Percentiles rank a stretch among this genome's conserved stretches.
phyloP scores from a whole-genome alignment of 2,797 vertebrate species.

The Enoplosus armatus region DNA sequence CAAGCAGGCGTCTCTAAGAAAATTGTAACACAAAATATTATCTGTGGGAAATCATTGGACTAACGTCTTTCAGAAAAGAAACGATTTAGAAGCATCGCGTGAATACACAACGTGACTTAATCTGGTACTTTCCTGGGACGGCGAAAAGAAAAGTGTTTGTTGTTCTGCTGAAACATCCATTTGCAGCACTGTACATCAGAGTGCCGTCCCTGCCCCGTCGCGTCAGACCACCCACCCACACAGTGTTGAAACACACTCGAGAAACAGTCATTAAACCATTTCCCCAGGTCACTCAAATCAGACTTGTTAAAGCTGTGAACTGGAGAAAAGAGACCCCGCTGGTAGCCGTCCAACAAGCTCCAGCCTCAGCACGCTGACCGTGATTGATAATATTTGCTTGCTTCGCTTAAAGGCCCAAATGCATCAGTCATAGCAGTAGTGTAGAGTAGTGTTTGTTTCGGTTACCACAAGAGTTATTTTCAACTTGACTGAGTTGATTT shows the following conservation, averaged over 20 bases:
- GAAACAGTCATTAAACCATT: slow-evolving; percentile 84
- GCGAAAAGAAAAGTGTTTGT: slow-evolving; percentile 81
- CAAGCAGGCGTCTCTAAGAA: not conserved
- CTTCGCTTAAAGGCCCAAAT: slow-evolving; percentile 19
- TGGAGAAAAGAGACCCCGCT: slow-evolving; percentile 67
- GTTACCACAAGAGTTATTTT: not conserved
- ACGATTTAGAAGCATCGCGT: slow-evolving; percentile 65
- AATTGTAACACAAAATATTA: slow-evolving; percentile 44
- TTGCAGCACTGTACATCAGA: slow-evolving; percentile 80
- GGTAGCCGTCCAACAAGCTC: slow-evolving; percentile 59
- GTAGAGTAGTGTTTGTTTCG: not conserved
- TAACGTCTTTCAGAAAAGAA: slow-evolving; percentile 61
- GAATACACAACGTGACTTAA: slow-evolving; percentile 77
- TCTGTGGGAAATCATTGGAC: slow-evolving; percentile 71
- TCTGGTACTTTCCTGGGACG: slow-evolving; percentile 71
- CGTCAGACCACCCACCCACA: slow-evolving; percentile 85
- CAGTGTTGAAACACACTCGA: slow-evolving; percentile 80
- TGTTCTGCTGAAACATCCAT: slow-evolving; percentile 81
- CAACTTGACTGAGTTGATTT: too few species aligned
- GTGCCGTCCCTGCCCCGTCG: slow-evolving; percentile 72
- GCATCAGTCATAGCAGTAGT: slow-evolving; percentile 34
- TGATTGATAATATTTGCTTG: slow-evolving; percentile 67
- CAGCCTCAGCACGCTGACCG: slow-evolving; percentile 55
- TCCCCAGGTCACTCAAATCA: slow-evolving; percentile 86
- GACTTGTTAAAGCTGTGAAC: slow-evolving; percentile 84